These are phyloP conservation scores for Sycophila texana DNA, from an alignment of 2,888 invertebrate species.

Conservation along the genomic window DNA sequence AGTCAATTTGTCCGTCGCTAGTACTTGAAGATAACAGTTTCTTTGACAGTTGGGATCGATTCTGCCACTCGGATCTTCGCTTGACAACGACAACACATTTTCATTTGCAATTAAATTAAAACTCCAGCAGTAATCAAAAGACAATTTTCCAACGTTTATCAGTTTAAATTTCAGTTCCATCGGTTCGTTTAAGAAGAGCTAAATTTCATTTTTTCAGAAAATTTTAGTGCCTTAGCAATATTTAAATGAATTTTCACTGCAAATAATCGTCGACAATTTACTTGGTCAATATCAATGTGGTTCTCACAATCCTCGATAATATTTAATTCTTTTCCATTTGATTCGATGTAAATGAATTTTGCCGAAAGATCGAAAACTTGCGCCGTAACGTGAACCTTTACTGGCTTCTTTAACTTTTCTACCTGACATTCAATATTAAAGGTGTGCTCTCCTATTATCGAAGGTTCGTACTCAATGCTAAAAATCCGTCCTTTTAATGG, in stretches of 20 bases:
- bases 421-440: slow-evolving; percentile 79
- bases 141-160: slow-evolving; percentile 66
- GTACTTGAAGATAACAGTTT: slow-evolving; percentile 2
- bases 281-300: slow-evolving; percentile 73
- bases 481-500: background rate
- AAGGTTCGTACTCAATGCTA: slow-evolving; percentile 79
- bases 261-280: slow-evolving; percentile 59
- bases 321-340: slow-evolving; percentile 61
- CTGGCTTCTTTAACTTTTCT: slow-evolving; percentile 77
- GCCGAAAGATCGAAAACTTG: slow-evolving; percentile 78
- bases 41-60: background rate
- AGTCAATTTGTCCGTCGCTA: background rate
- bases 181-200: slow-evolving; percentile 67
- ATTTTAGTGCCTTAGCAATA: background rate
- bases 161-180: slow-evolving; percentile 67
- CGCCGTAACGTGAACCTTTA: slow-evolving; percentile 78
- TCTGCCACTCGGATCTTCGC: background rate
- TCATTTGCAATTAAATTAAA: slow-evolving; percentile 6
- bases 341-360: slow-evolving; percentile 75
- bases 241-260: background rate
- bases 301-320: slow-evolving; percentile 68
- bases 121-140: slow-evolving; percentile 46
- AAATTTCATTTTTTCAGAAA: slow-evolving; percentile 36
- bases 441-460: slow-evolving; percentile 77
- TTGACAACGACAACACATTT: background rate